Evolutionary conservation across 2,113 vertebrate species (phyloP).

Genomic region (Ceyx margarethae): DNA sequence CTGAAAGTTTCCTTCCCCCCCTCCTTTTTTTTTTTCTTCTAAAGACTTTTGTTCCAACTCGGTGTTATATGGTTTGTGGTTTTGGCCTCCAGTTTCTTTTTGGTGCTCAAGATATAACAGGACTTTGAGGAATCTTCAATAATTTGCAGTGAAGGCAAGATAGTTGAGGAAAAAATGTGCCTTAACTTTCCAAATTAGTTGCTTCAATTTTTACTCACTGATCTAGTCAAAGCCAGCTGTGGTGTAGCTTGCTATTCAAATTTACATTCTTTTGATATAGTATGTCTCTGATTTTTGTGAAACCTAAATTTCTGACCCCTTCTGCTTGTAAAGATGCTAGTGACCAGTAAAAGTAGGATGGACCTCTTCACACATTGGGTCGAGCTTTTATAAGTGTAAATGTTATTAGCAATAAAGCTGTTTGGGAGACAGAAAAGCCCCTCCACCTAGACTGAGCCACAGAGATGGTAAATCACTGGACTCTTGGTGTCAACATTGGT

Average conservation of each 20-base stretch:
- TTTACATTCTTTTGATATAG: neutral
- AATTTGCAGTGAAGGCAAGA: neutral
- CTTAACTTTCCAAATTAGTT: neutral
- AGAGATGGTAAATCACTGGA: neutral
- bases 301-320: neutral
- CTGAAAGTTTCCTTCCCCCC: neutral
- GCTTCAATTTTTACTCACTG: neutral
- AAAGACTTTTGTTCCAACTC: neutral
- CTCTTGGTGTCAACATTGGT: rapidly evolving
- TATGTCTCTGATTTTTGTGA: neutral
- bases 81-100: neutral
- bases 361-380: neutral
- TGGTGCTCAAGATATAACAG: neutral
- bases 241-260: neutral
- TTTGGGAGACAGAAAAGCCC: neutral
- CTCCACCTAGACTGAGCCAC: neutral
- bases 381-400: neutral
- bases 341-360: neutral
- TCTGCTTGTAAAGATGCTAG: neutral
- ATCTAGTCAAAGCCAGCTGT: neutral
- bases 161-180: neutral
- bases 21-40: neutral
- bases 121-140: neutral
- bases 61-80: neutral
- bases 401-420: neutral